Evolutionary conservation across 2,888 invertebrate species (phyloP), one percentile per base, ranked within the genome.

Genomic region (Ormyrus rosae): DNA sequence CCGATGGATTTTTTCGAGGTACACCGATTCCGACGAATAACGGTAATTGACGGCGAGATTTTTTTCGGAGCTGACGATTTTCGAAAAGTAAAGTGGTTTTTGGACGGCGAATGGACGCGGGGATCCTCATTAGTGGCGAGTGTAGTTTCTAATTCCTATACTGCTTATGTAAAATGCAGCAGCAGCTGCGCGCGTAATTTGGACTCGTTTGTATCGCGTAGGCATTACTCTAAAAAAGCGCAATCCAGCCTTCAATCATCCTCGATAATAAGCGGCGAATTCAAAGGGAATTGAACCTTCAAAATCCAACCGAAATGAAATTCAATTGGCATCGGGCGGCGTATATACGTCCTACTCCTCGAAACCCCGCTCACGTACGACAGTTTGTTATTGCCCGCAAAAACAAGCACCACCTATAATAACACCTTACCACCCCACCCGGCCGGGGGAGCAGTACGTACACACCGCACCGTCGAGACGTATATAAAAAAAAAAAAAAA

Each of bases 331-430:
- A 46, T 63, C 50, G n/a, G 19, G 19, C 46, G 46, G 67, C 69
- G 34, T 19, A 45, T 19, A 0, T 1, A 19, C 19, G 19, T 19
- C 50, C 0, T 19, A 11, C 46, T 19, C 48, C 48, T 75, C 45
- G 53, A 55, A 61, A 78, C 56, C 55, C 71, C 51, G 19, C n/a
- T 67, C 81, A 81, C 75, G 78, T 81, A 81, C 70, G 74, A 68
- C 74, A 81, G 78, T 81, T 81, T 78, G 74, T 77, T 67, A 81
- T 67, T 56, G 68, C 51, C 8, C 11, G 65, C 45, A 10, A 78
- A 68, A 81, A 78, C 71, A 58, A 74, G 75, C 74, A 63, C n/a
- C 67, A 50, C 61, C 53, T 67, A 56, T 81, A 81, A 81, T 81
- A 75, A 81, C 51, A 78, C 50, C 63, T 58, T 67, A 13, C 48